Evolutionary conservation across 30 jellyfish, hydroid and myxozoan genomes (phyloP).

Genomic region (Sanderia malayensis): DNA sequence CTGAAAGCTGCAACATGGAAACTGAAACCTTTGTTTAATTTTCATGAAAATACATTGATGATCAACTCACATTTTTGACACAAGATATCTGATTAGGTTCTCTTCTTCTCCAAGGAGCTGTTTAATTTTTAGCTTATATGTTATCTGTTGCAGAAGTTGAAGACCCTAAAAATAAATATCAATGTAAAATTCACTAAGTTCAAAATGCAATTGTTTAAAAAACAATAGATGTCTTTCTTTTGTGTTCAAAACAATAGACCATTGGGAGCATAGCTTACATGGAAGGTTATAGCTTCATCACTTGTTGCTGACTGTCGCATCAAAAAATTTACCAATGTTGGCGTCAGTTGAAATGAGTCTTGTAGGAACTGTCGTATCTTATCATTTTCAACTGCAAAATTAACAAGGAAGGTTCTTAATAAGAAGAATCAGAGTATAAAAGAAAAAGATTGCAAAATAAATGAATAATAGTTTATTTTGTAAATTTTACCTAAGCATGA

Average conservation of each 20-base stretch:
- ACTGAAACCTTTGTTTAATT: too few species aligned
- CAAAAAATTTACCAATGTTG: constrained; percentile 56
- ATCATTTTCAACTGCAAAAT: constrained; percentile 35
- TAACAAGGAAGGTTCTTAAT: too few species aligned
- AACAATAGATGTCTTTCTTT: too few species aligned
- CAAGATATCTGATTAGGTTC: constrained; percentile 28
- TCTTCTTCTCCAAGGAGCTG: constrained; percentile 29
- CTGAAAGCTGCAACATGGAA: too few species aligned
- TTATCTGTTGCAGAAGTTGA: constrained; percentile 42
- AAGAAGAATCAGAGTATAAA: too few species aligned
- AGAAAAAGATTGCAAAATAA: too few species aligned
- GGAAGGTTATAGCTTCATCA: constrained; percentile 52
- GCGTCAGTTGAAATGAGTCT: constrained; percentile 63
- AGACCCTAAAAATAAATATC: constrained; percentile 15
- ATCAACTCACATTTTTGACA: constrained; percentile 41
- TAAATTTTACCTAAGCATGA: constrained; percentile 33
- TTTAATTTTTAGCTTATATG: constrained; percentile 40
- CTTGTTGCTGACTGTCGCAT: constrained; percentile 34
- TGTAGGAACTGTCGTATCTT: constrained; percentile 73
- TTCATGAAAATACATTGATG: too few species aligned
- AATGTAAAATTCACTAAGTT: too few species aligned
- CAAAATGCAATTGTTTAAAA: too few species aligned
- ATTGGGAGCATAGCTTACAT: constrained; percentile 35
- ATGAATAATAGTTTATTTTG: too few species aligned
- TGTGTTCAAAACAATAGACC: too few species aligned